Conservation (phyloP, 1,140 invertebrate genomes). For the Macrobrachium nipponense region DNA sequence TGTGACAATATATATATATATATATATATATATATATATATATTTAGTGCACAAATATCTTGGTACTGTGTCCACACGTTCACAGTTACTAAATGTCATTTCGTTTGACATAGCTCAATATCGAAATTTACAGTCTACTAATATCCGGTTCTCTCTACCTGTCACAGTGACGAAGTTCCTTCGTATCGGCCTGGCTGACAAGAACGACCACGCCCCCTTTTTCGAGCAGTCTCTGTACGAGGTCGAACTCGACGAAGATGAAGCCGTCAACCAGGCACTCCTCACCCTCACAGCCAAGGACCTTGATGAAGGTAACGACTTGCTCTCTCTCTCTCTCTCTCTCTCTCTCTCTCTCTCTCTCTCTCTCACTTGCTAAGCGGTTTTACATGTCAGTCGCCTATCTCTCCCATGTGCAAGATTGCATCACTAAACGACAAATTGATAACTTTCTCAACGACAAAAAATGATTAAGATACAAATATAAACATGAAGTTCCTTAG, state of each 20-base stretch:
- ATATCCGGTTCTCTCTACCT: not conserved
- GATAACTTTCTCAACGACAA: too few species aligned
- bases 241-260: conserved; percentile 97
- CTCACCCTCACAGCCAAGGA: conserved; percentile 98
- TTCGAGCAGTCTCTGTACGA: conserved; percentile 96
- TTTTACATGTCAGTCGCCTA: not conserved
- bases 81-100: not conserved
- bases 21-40: too few species aligned
- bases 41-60: too few species aligned
- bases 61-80: too few species aligned
- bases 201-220: conserved; percentile 96
- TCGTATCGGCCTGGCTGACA: conserved; percentile 77
- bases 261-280: conserved; percentile 95
- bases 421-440: too few species aligned
- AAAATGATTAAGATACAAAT: too few species aligned
- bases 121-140: not conserved
- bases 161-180: conserved; percentile 72
- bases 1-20: too few species aligned
- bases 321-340: not conserved
- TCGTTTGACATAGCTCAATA: not conserved
- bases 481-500: too few species aligned
- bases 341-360: not conserved
- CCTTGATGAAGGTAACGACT: conserved; percentile 93
- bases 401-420: not conserved
- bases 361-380: not conserved